Evolutionary conservation across 2,797 vertebrate species (phyloP), one percentile per base, ranked within the genome.

Genomic region (Lagocephalus sceleratus): DNA sequence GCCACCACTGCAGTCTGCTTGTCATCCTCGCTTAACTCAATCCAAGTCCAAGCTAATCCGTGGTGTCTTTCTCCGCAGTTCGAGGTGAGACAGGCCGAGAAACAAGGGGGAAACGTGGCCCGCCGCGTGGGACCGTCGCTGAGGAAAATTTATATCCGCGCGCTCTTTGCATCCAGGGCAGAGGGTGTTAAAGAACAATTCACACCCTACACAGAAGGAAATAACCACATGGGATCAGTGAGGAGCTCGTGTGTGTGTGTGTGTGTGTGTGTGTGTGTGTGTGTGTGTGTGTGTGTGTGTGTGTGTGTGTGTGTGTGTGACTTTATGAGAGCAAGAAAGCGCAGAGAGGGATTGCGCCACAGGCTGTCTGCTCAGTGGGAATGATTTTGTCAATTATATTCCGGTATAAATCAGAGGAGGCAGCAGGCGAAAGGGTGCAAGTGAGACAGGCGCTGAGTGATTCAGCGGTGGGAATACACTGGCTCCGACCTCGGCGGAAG

Each of bases 351-450:
- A 64, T 71, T 67, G 71, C 75, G 68, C 69, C 61, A 56, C 81
- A 78, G 86, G 71, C 75, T 75, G 58, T 76, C 86, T 66, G 59
- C 78, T 86, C 81, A 79, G 83, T 87, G 81, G 60, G 84, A 77
- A 86, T 73, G 79, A 86, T 83, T 82, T 81, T 14, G 32, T 12
- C 32, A 35, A 35, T 35, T 14, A 35, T 35, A 60, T 60, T 40
- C 65, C 69, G 74, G 32, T 10, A 85, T 87, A 83, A 85, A 85
- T 88, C 81, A 84, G 68, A 57, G 25, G n/a, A 64, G 61, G 71
- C 72, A 64, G 66, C n/a, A 14, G 59, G 51, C 47, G 53, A 73
- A 57, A 66, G 73, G 68, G 69, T 45, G 25, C 5, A 19, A 52
- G 46, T 60, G 69, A 73, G 77, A 79, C 73, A 73, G 78, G 73